Conservation (phyloP, 2,888 invertebrate species). For the Sarcophaga carnaria region DNA sequence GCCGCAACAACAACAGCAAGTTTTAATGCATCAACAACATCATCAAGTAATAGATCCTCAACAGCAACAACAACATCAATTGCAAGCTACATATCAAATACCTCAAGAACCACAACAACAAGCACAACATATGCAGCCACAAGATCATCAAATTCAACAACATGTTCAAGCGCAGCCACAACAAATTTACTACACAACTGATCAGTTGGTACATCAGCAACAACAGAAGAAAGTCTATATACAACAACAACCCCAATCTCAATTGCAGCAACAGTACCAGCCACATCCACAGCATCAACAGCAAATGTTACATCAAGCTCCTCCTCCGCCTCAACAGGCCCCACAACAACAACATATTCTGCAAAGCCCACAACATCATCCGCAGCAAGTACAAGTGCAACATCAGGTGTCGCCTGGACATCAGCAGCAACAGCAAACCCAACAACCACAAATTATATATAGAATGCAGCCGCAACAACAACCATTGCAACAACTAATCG, state of each 20-base stretch:
- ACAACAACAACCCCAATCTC: conserved; percentile 72
- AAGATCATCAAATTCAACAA: conserved; percentile 74
- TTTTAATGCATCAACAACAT: conserved; percentile 73
- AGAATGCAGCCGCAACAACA: conserved; percentile 74
- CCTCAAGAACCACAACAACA: conserved; percentile 71
- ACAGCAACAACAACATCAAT: conserved; percentile 73
- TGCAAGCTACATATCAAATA: conserved; percentile 70
- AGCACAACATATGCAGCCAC: conserved; percentile 75
- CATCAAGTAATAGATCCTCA: conserved; percentile 71
- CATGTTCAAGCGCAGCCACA: conserved; percentile 76
- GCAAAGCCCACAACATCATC: conserved; percentile 76
- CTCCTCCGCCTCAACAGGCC: conserved; percentile 70
- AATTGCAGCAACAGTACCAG: conserved; percentile 70
- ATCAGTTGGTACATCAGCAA: conserved; percentile 77
- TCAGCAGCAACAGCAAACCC: conserved; percentile 72
- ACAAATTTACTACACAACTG: conserved; percentile 78
- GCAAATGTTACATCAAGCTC: conserved; percentile 67
- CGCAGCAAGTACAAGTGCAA: conserved; percentile 73
- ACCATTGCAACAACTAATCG: conserved; percentile 73
- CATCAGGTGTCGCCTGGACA: conserved; percentile 63
- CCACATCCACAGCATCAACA: conserved; percentile 69
- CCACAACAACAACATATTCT: conserved; percentile 74
- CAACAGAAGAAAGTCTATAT: conserved; percentile 70
- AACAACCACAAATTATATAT: conserved; percentile 77
- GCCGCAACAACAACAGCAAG: conserved; percentile 71